phyloP scores from a whole-genome alignment of 2,797 vertebrate species.

The Todus mexicanus region DNA sequence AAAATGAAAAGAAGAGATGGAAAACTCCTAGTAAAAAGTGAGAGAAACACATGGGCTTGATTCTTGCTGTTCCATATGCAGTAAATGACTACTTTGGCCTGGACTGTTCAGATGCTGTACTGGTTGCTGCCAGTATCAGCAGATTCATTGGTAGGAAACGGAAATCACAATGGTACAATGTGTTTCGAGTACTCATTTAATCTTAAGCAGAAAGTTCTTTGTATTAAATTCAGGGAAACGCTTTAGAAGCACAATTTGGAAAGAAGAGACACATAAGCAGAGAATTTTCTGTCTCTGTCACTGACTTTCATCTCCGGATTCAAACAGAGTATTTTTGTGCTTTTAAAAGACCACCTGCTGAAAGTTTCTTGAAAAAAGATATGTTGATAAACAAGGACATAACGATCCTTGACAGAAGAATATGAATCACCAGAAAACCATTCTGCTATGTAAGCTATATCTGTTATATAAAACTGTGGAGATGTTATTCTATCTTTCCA shows the following conservation, averaged over 20 bases:
- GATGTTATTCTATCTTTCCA: background rate
- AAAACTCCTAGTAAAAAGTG: background rate
- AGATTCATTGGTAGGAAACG: background rate
- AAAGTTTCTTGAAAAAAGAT: background rate
- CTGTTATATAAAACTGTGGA: background rate
- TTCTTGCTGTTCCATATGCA: background rate
- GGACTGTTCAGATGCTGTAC: background rate
- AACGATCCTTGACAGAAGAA: background rate
- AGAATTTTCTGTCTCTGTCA: background rate
- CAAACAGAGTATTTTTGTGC: constrained; percentile 18
- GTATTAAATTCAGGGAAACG: background rate
- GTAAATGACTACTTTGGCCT: background rate
- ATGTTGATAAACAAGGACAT: constrained; percentile 15
- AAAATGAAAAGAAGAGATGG: background rate
- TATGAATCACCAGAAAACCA: background rate
- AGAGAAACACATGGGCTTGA: background rate
- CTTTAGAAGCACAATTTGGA: background rate
- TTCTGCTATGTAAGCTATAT: background rate
- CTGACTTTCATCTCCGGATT: background rate
- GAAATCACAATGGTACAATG: background rate
- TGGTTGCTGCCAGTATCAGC: background rate
- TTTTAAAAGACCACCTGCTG: constrained; percentile 36
- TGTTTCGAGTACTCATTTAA: background rate
- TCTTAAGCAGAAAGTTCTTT: background rate
- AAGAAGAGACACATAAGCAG: background rate